phyloP scores from a whole-genome alignment of 2,113 vertebrate species.

The Coturnix japonica region DNA sequence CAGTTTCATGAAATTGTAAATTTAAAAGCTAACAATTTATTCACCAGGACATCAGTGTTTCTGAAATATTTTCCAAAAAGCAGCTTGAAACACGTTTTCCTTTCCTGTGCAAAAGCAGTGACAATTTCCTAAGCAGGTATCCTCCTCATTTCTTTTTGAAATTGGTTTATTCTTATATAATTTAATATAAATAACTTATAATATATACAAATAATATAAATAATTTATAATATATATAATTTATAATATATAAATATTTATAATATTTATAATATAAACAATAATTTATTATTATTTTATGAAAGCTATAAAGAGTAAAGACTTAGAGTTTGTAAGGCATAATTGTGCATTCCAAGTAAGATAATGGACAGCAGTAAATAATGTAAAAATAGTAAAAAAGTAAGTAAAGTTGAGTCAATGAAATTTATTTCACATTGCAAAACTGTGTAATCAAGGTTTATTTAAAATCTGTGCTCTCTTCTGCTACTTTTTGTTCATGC shows the following conservation, averaged over 20 bases:
- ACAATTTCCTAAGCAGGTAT: neutral
- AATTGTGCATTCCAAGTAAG: neutral
- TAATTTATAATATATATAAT: too few species aligned
- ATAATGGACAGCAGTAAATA: neutral
- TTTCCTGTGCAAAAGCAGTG: neutral
- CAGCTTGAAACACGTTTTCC: neutral
- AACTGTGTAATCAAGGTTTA: neutral
- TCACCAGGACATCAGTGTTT: neutral
- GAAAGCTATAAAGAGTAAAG: neutral
- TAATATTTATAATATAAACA: too few species aligned
- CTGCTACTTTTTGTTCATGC: neutral
- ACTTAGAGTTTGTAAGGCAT: neutral
- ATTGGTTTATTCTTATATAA: neutral
- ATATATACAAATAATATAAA: too few species aligned
- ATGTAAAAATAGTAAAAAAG: neutral
- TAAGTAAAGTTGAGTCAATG: neutral
- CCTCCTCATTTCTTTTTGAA: neutral
- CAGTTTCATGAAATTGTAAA: neutral
- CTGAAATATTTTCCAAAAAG: neutral
- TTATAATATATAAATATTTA: too few species aligned
- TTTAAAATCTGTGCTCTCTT: neutral
- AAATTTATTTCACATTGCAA: neutral
- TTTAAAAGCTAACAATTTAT: neutral
- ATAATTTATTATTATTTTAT: neutral
- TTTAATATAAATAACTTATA: too few species aligned